Evolutionary conservation across 2,888 invertebrate genomes (phyloP), one percentile per base, ranked within the genome.

Genomic region (Chaetogeoica ovagalla): DNA sequence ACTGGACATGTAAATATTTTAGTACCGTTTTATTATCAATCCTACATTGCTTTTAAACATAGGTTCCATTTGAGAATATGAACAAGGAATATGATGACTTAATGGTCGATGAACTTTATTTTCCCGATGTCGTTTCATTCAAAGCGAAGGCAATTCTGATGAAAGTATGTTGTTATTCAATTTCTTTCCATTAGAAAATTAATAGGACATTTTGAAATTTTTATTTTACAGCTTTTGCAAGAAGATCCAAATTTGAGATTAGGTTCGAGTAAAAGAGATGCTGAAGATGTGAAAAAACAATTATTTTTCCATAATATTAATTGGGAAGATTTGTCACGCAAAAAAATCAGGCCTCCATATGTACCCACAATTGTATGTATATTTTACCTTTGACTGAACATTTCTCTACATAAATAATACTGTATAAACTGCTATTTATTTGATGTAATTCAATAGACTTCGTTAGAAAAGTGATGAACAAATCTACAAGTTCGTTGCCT

Each of bases 111-210:
- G 99, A 99, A 90, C 99, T 99, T 84, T 93, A 97, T 83, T 99
- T 99, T 89, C 99, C 99, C 68, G 90, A 98, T 86, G 98, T 96
- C 87, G 90, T 99, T 83, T 97, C 98, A 65, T 89, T 97, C 82
- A 99, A 99, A 89, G 94, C 99, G 30, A 98, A 99, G 86, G 97
- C 98, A 84, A 95, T 99, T 85, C 99, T 99, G 99, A 91, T 98
- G 87, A 91, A 98, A 88, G 95, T 98, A 88, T 62, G 48, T 59
- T 11, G 30, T 30, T 30, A 21, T 75, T 68, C 59, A 52, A 74
- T 72, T 60, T 52, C n/a, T 69, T 48, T 48, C 13, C 48, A 15
- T 13, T 48, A 48, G 15, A 63, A n/a, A 55, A 55, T 19, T 6
- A 69, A 39, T 0, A 57, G 13, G 39, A 81, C 43, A 21, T 21